phyloP scores from a whole-genome alignment of 2,888 invertebrate genomes.

The Catocala nupta region DNA sequence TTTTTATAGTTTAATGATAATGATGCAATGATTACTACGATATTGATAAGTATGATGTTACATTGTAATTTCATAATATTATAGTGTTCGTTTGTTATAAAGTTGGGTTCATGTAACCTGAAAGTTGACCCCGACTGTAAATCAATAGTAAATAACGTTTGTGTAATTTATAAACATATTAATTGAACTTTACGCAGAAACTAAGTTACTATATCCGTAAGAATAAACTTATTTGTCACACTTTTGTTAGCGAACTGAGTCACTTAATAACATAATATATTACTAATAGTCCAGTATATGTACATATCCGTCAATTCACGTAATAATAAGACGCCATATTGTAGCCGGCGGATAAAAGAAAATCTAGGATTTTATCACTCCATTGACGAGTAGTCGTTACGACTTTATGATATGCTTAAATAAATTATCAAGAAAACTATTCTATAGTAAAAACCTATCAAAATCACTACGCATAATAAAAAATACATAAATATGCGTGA shows the following conservation, averaged over 20 bases:
- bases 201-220: too few relatives aligned
- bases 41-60: too few relatives aligned
- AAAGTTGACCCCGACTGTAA: too few relatives aligned
- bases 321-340: slow-evolving; percentile 43
- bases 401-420: slow-evolving; percentile 54
- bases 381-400: slow-evolving; percentile 76
- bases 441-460: slow-evolving; percentile 15
- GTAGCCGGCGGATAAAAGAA: slow-evolving; percentile 30
- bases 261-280: slow-evolving; percentile 19
- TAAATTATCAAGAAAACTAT: slow-evolving; percentile 38
- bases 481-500: slow-evolving; percentile 20
- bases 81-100: too few relatives aligned
- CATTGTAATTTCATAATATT: too few relatives aligned
- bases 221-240: background rate
- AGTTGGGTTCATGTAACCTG: too few relatives aligned
- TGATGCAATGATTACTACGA: too few relatives aligned
- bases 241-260: slow-evolving; percentile 23
- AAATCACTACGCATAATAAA: slow-evolving; percentile 24
- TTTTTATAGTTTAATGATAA: too few relatives aligned
- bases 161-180: too few relatives aligned
- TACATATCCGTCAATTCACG: slow-evolving; percentile 38
- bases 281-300: slow-evolving; percentile 27
- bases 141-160: too few relatives aligned
- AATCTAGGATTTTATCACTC: slow-evolving; percentile 76
- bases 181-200: too few relatives aligned